Conservation (phyloP, 2,888 invertebrate genomes). For the Dryobota labecula region DNA sequence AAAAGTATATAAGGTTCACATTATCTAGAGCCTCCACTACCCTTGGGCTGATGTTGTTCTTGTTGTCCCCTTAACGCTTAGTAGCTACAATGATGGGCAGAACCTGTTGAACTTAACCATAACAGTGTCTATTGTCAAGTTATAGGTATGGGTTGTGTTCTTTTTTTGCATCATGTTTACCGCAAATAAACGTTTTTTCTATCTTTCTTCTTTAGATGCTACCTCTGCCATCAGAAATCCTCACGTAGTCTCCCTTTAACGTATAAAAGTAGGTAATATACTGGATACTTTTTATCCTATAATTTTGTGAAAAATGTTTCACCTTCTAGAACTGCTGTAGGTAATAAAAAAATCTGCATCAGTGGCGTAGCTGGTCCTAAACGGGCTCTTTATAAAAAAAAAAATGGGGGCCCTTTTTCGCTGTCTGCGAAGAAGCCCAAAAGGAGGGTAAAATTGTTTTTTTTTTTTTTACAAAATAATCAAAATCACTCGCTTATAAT, state of each 20-base stretch:
- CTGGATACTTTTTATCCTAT: not conserved
- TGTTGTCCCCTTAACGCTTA: not conserved
- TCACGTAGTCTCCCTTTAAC: not conserved
- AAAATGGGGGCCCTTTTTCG: too few species aligned
- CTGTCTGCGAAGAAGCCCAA: too few species aligned
- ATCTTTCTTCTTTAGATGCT: too few species aligned
- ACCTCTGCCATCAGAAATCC: not conserved
- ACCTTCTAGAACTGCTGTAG: not conserved
- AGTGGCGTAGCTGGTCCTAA: too few species aligned
- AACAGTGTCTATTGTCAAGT: not conserved
- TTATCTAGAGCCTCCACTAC: not conserved
- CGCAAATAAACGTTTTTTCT: too few species aligned
- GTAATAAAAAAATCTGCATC: not conserved
- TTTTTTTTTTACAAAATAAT: too few species aligned
- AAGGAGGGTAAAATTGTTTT: too few species aligned
- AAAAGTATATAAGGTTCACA: not conserved
- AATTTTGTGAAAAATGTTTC: not conserved
- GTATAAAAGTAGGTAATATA: not conserved
- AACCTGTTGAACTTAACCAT: conserved; percentile 7
- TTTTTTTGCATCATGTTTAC: too few species aligned
- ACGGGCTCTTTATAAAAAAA: too few species aligned
- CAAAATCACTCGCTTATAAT: too few species aligned
- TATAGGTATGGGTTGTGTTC: too few species aligned
- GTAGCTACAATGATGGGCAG: not conserved
- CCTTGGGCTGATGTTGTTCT: not conserved